These are phyloP conservation scores for Gyrodactylus bullatarudis DNA, from an alignment of 1,140 invertebrate species.

Conservation along the genomic window DNA sequence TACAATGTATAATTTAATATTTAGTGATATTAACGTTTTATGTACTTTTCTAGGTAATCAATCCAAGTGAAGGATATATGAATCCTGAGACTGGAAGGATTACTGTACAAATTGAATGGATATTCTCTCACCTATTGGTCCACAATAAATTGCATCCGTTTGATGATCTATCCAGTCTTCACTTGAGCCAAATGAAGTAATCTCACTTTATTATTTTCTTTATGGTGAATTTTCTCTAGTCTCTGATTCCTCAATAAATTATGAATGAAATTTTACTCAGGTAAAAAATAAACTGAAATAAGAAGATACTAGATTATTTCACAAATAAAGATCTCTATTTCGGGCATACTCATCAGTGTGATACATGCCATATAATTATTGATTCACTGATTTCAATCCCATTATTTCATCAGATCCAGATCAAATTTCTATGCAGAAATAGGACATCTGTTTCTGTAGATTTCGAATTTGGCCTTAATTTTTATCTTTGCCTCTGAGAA, in stretches of 20 bases:
- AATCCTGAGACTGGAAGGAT: conserved; percentile 35
- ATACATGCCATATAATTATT: not conserved
- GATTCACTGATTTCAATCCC: not conserved
- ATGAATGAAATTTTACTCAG: not conserved
- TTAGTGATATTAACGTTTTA: too few relatives aligned
- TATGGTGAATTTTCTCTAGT: not conserved
- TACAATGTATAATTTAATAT: too few relatives aligned
- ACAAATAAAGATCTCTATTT: not conserved
- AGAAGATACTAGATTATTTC: not conserved
- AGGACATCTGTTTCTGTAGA: not conserved
- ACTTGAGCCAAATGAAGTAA: conserved; percentile 52
- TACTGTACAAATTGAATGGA: conserved; percentile 45
- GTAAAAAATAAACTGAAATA: not conserved
- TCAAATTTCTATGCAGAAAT: not conserved
- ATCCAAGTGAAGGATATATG: conserved; percentile 36
- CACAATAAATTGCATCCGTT: conserved; percentile 51
- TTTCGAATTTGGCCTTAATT: not conserved
- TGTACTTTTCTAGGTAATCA: conserved; percentile 24
- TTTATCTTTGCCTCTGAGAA: too few relatives aligned
- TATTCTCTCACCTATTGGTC: conserved; percentile 44
- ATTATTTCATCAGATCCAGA: not conserved
- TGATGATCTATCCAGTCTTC: conserved; percentile 42
- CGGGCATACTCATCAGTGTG: not conserved
- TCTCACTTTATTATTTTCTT: conserved; percentile 8
- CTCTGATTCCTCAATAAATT: not conserved